Base-by-base conservation (phyloP, 2,797 vertebrate genomes). In the Mionectes olivaceus region DNA sequence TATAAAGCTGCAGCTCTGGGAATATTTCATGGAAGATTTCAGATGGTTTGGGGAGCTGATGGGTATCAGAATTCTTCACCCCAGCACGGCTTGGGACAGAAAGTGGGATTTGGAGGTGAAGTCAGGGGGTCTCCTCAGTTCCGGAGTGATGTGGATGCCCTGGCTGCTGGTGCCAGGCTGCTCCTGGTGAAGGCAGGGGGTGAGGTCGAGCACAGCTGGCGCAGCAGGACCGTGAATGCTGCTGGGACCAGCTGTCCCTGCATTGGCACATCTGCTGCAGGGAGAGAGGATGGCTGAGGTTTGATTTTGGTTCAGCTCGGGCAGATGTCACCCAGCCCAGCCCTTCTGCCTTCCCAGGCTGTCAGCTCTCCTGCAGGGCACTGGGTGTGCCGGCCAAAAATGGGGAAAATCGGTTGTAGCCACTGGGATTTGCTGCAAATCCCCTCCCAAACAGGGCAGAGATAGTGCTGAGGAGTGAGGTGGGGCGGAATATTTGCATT, bases 111-210 rank as follows among this genome's bases (percentile, higher is more conserved):
- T 55, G 22, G 81, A 52, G 69, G 13, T 7, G 0, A 33, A n/a
- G 2, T 0, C 0, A 1, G 17, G 25, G 28, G 43, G 3, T 16
- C 4, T 18, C 37, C 50, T 1, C 14, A 28, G 7, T 11, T 5
- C 11, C 52, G 1, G 15, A 1, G 6, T 24, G 86, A 56, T 6
- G 9, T 11, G 2, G 41, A 4, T 76, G 68, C 25, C 37, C 35
- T 7, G 1, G 61, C 22, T 35, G 73, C 33, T 3, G 6, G 81
- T 81, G 78, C 88, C 82, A 28, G 90, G 85, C 22, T 9, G 88
- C 65, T 74, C 61, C 70, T 57, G 93, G 85, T 10, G 3, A 13
- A 23, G 79, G 53, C 68, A 21, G 53, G 39, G 77, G 60, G 35
- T 32, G 74, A 89, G 78, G 65, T 53, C 1, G 12, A 69, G 22